Evolutionary conservation across 2,888 invertebrate genomes (phyloP).

Genomic region (Pycnomerus fuliginosus): DNA sequence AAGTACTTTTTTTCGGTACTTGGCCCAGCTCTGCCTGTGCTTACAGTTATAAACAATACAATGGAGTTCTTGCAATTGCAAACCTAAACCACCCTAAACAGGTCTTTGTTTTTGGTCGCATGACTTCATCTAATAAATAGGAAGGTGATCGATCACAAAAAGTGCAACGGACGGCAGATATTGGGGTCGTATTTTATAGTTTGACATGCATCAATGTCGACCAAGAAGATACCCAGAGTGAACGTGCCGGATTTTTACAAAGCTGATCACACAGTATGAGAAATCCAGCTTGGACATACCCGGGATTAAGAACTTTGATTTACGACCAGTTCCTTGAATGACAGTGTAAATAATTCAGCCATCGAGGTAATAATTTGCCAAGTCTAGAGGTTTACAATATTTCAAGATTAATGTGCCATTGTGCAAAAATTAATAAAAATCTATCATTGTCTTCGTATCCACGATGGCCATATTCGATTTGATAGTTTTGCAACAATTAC

Average conservation of each 20-base stretch:
- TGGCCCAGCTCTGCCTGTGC: too few relatives aligned
- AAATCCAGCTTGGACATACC: conserved; percentile 19
- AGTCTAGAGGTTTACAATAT: too few relatives aligned
- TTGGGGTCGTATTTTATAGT: conserved; percentile 23
- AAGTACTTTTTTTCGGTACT: too few relatives aligned
- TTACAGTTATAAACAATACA: too few relatives aligned
- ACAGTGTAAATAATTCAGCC: conserved; percentile 3
- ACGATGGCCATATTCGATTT: too few relatives aligned
- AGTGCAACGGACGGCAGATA: conserved; percentile 19
- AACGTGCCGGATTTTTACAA: conserved; percentile 24
- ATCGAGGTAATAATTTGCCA: too few relatives aligned
- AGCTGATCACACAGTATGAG: conserved; percentile 24
- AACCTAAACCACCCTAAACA: too few relatives aligned
- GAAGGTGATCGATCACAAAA: conserved; percentile 21
- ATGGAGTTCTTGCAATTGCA: too few relatives aligned
- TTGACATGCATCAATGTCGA: conserved; percentile 22
- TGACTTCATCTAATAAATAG: conserved; percentile 18
- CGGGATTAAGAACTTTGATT: conserved; percentile 20
- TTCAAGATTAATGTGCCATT: too few relatives aligned
- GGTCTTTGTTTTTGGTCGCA: conserved; percentile 13
- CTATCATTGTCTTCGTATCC: too few relatives aligned
- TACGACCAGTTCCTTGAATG: conserved; percentile 11
- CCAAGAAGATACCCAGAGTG: conserved; percentile 17
- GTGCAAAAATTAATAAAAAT: too few relatives aligned
- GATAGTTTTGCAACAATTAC: too few relatives aligned